A percentile compares a stretch with the other conserved stretches of the same genome.
Conservation (phyloP, 2,888 invertebrate genomes). For the Rotaria sp. region DNA sequence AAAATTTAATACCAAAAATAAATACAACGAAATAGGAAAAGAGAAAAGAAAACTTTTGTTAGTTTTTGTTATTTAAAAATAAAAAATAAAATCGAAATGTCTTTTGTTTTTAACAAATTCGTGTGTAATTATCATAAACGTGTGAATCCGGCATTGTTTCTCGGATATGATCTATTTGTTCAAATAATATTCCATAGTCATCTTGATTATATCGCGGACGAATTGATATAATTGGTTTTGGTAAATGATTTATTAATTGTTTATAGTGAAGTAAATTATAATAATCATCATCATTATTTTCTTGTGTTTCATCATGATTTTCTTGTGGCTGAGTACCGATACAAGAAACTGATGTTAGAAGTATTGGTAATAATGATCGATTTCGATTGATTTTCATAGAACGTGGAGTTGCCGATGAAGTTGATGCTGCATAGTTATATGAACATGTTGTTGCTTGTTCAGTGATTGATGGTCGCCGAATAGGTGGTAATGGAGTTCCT, state of each 20-base stretch:
- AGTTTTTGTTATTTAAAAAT: slow-evolving; percentile 8
- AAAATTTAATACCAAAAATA: slow-evolving; percentile 32
- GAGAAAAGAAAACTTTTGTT: background rate
- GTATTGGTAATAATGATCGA: background rate
- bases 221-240: background rate
- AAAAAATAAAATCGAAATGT: background rate
- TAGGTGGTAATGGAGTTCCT: too few relatives aligned
- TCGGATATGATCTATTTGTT: background rate
- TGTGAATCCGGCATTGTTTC: slow-evolving; percentile 15
- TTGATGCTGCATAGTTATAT: background rate
- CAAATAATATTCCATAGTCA: background rate
- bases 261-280: background rate
- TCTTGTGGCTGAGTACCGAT: background rate
- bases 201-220: background rate
- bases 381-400: background rate
- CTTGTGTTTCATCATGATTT: background rate
- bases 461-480: background rate
- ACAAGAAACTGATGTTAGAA: background rate
- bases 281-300: background rate
- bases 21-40: slow-evolving; percentile 11
- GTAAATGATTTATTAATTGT: background rate
- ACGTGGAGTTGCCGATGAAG: background rate
- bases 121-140: background rate
- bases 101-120: background rate
- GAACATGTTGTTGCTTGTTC: too few relatives aligned